A percentile compares a stretch with the other conserved stretches of the same genome.
phyloP scores from a whole-genome alignment of 2,113 vertebrate genomes.

The Chaenogobius annularis region DNA sequence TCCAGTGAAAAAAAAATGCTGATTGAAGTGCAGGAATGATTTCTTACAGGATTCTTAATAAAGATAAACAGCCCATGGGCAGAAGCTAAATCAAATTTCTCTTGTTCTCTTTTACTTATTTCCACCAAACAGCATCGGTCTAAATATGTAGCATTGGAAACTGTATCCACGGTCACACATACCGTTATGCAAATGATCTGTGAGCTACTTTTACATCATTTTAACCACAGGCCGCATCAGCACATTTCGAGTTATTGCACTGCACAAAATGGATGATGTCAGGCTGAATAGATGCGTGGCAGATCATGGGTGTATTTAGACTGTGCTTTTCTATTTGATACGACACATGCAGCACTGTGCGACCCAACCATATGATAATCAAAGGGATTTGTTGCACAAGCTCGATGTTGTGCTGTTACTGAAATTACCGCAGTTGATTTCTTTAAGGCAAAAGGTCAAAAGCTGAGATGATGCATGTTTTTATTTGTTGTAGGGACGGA shows the following conservation, averaged over 20 bases:
- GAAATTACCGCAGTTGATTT: constrained; percentile 22
- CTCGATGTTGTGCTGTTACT: constrained; percentile 15
- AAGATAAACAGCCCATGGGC: constrained; percentile 4
- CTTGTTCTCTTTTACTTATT: neutral
- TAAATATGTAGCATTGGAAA: constrained; percentile 12
- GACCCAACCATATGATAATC: constrained; percentile 20
- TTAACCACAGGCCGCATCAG: constrained; percentile 20
- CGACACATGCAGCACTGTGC: neutral
- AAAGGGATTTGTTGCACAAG: constrained; percentile 10
- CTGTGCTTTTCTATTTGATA: neutral
- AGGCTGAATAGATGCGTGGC: neutral
- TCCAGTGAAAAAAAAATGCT: neutral
- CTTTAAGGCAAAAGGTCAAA: constrained; percentile 4
- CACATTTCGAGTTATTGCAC: constrained; percentile 1
- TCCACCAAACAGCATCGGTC: neutral
- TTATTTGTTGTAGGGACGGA: neutral
- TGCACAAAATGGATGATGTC: constrained; percentile 4
- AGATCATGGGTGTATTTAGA: neutral
- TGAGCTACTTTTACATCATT: constrained; percentile 28
- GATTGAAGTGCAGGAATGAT: neutral
- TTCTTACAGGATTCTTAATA: neutral
- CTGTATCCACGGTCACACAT: neutral
- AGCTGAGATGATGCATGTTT: neutral
- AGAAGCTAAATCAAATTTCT: neutral
- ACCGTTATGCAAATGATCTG: constrained; percentile 21